phyloP scores from a whole-genome alignment of 2,797 vertebrate genomes.

The Gymnothorax javanicus region DNA sequence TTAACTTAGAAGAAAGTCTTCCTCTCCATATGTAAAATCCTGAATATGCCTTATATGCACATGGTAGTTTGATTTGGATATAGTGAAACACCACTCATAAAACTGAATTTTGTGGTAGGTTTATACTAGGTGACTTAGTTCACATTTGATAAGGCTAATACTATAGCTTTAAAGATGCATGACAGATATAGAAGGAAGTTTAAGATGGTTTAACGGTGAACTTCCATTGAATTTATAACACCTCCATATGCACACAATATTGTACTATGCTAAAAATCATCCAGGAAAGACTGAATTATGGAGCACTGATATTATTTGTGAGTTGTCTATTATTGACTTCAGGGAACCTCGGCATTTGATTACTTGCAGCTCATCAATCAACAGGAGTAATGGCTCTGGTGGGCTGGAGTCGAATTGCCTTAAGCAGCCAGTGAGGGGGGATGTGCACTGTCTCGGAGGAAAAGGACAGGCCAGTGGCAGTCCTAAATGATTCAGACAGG shows the following conservation, averaged over 20 bases:
- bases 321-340: conserved; percentile 47
- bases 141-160: not conserved
- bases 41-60: not conserved
- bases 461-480: conserved; percentile 33
- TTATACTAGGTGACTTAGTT: not conserved
- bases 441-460: conserved; percentile 46
- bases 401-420: conserved; percentile 32
- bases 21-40: not conserved
- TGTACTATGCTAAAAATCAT: not conserved
- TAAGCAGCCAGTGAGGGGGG: conserved; percentile 35
- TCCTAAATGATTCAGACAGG: conserved; percentile 52
- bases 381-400: conserved; percentile 50
- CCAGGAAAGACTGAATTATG: conserved; percentile 12
- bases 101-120: not conserved
- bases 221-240: not conserved
- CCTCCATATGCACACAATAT: not conserved
- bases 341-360: conserved; percentile 56
- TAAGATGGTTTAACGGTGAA: not conserved
- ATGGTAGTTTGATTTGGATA: not conserved
- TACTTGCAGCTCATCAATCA: conserved; percentile 58
- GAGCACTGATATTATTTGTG: conserved; percentile 26
- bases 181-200: not conserved
- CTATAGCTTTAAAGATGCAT: not conserved
- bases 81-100: not conserved
- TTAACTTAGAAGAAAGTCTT: not conserved